These are phyloP conservation scores for Idaea biselata DNA, from an alignment of 2,888 invertebrate genomes.

Conservation along the genomic window DNA sequence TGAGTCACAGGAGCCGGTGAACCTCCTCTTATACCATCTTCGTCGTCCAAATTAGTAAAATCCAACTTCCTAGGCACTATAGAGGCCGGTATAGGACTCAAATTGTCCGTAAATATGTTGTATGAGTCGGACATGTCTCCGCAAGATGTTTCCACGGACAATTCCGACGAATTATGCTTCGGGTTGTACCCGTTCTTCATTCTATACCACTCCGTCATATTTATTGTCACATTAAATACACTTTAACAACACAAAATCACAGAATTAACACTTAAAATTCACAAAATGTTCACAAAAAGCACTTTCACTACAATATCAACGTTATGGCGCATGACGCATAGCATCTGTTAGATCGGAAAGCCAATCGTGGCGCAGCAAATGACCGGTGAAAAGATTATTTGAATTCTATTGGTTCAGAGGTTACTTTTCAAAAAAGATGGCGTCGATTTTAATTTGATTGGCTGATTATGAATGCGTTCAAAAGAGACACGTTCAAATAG, in stretches of 20 bases:
- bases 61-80: conserved; percentile 82
- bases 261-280: conserved; percentile 45
- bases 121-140: conserved; percentile 84
- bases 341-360: conserved; percentile 61
- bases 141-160: conserved; percentile 82
- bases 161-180: conserved; percentile 74
- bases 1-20: conserved; percentile 56
- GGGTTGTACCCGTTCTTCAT: conserved; percentile 63
- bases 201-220: conserved; percentile 73
- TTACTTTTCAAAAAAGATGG: conserved; percentile 46
- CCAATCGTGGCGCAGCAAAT: conserved; percentile 61
- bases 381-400: conserved; percentile 65
- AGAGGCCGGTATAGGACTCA: conserved; percentile 77
- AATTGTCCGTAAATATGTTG: conserved; percentile 81
- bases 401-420: conserved; percentile 52
- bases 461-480: conserved; percentile 41
- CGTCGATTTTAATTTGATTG: conserved; percentile 32
- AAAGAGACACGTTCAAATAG: conserved; percentile 4
- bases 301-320: conserved; percentile 66
- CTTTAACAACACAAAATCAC: conserved; percentile 52
- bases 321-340: conserved; percentile 79
- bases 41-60: conserved; percentile 72
- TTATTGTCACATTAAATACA: conserved; percentile 56
- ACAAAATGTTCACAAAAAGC: conserved; percentile 53
- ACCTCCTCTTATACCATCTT: conserved; percentile 62